These are phyloP conservation scores for Coenonympha arcania DNA, from an alignment of 2,888 invertebrate species.

Conservation along the genomic window DNA sequence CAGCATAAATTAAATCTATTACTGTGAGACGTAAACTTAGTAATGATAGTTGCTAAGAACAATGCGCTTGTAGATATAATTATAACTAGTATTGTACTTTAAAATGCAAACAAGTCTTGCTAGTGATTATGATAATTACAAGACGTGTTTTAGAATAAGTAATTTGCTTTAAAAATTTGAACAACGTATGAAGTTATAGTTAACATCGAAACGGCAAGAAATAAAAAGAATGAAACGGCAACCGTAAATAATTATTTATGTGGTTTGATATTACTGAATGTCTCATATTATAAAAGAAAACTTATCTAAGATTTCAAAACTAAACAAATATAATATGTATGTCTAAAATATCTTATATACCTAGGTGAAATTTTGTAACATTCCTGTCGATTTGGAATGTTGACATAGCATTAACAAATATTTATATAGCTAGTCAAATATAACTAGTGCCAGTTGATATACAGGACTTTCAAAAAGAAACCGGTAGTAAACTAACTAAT, in stretches of 20 bases:
- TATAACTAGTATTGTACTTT: conserved; percentile 3
- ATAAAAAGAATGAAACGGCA: no score
- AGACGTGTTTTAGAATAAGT: not conserved
- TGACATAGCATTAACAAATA: conserved; percentile 3
- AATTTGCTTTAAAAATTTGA: not conserved
- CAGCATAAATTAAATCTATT: not conserved
- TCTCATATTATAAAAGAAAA: no score
- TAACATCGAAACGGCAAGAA: no score
- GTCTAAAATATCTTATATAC: no score
- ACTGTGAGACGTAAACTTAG: conserved; percentile 1
- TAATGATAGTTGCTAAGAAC: conserved; percentile 4
- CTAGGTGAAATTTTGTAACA: not conserved
- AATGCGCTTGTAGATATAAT: conserved; percentile 3
- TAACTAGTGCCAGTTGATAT: not conserved
- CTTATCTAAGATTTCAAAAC: no score
- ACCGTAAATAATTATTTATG: no score
- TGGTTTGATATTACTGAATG: no score
- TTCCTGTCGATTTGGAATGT: no score
- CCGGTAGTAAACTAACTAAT: conserved; percentile 17
- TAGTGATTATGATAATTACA: not conserved
- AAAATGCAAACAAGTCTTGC: conserved; percentile 7
- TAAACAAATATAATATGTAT: no score
- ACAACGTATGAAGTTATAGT: no score
- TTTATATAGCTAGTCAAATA: no score
- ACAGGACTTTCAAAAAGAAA: conserved; percentile 9